A percentile compares a stretch with the other conserved stretches of the same genome.
Evolutionary conservation across 2,797 vertebrate genomes (phyloP).

Genomic region (Cuculus canorus): DNA sequence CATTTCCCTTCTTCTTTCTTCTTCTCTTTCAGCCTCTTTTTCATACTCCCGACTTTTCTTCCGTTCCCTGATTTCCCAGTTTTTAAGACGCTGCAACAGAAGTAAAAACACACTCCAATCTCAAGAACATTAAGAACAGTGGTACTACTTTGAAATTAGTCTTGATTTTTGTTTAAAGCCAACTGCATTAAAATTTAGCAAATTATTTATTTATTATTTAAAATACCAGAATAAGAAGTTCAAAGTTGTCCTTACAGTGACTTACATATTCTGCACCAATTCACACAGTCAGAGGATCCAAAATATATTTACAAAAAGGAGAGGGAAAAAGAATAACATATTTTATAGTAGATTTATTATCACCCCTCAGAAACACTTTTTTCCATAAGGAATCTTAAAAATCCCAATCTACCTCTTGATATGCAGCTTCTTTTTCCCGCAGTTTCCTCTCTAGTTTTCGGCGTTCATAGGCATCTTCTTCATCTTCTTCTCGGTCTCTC

Average conservation of each 20-base stretch:
- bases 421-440: constrained; percentile 96
- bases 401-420: constrained; percentile 89
- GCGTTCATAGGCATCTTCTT: constrained; percentile 95
- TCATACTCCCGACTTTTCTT: constrained; percentile 96
- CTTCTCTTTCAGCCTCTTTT: constrained; percentile 94
- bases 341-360: neutral
- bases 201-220: neutral
- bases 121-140: neutral
- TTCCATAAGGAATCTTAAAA: neutral
- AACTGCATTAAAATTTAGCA: neutral
- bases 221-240: neutral
- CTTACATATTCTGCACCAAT: neutral
- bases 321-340: neutral
- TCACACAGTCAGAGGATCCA: neutral
- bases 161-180: neutral
- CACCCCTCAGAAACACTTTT: neutral
- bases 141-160: neutral
- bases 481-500: constrained; percentile 93
- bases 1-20: constrained; percentile 94
- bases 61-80: constrained; percentile 97
- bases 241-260: neutral
- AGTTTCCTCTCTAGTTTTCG: constrained; percentile 95
- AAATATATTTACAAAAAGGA: neutral
- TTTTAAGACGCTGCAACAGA: constrained; percentile 91
- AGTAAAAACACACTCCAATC: neutral